These are phyloP conservation scores for Pristionchus arcanus DNA, from an alignment of 2,888 invertebrate genomes.

Conservation along the genomic window DNA sequence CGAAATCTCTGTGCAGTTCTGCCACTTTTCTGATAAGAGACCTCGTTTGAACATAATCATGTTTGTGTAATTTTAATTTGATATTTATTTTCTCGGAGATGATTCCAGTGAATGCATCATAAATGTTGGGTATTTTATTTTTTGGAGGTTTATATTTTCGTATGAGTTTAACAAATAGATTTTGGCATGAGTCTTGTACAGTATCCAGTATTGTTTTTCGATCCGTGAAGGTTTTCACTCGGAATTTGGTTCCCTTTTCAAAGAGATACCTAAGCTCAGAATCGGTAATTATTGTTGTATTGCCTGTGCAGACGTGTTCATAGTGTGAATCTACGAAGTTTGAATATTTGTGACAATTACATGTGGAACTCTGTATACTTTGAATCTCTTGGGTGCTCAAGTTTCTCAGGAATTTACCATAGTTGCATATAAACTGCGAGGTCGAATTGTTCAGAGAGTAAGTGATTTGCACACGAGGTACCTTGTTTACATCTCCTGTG, in stretches of 20 bases:
- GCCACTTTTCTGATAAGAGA: no score
- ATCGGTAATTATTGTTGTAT: background rate
- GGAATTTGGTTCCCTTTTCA: constrained; percentile 10
- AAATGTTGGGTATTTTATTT: no score
- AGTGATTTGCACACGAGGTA: no score
- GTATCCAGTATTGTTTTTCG: no score
- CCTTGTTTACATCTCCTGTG: no score
- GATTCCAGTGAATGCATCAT: no score
- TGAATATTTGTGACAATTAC: background rate
- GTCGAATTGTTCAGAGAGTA: background rate
- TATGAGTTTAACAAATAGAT: no score
- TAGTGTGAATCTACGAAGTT: background rate
- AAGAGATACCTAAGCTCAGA: background rate
- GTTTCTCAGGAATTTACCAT: constrained; percentile 26
- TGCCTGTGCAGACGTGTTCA: constrained; percentile 9
- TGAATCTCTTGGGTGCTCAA: background rate
- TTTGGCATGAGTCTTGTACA: no score
- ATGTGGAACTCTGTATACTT: no score
- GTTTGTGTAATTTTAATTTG: background rate
- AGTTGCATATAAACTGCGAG: background rate
- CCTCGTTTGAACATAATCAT: background rate
- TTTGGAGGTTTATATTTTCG: no score
- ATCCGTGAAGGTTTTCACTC: background rate
- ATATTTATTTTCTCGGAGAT: no score
- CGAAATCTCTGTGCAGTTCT: no score